Base-by-base conservation (phyloP, 2,888 invertebrate genomes). In the Drosophila nigritarsus region DNA sequence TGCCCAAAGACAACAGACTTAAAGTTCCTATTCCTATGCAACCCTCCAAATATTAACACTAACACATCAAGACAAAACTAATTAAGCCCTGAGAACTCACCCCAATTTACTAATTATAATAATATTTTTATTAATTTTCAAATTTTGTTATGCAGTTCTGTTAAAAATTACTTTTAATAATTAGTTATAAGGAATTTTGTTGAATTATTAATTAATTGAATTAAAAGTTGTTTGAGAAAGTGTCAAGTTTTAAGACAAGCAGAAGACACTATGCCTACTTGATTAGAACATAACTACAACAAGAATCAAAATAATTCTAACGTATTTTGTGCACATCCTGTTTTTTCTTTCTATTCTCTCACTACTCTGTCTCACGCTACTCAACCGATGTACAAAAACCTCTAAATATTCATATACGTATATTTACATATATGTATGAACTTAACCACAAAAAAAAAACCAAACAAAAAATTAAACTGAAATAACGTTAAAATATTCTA, bases 261-360 rank as follows among this genome's bases (percentile, higher is more conserved):
- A 60, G 50, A 69, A 65, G 49, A 81, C 75, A 73, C 80, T 75
- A 75, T 78, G 77, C 78, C 74, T 69, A 78, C 79, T 69, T 76
- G 75, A 80, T 80, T 75, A 79, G 75, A 79, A 77, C 56, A 76
- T 71, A 77, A 87, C 82, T 74, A 82, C 72, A 77, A 87, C 73
- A 77, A 82, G 69, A 85, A 88, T 83, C 84, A 87, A 90, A 87
- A 90, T 90, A 91, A 92, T 91, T 93, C 92, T 92, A 92, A 92
- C 92, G 90, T 92, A 91, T 92, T 87, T 87, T 92, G 92, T 92
- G 92, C 92, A 92, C 92, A 92, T 92, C 91, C 91, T 91, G 91
- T 92, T 91, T 91, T 91, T 80, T 92, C 90, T 92, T 90, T 92
- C 87, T 92, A 90, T 92, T 89, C 91, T 92, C 90, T 91, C 91